Percentiles rank a stretch among this genome's conserved stretches.
Evolutionary conservation across 2,113 vertebrate genomes (phyloP).

Genomic region (Lagopus muta): DNA sequence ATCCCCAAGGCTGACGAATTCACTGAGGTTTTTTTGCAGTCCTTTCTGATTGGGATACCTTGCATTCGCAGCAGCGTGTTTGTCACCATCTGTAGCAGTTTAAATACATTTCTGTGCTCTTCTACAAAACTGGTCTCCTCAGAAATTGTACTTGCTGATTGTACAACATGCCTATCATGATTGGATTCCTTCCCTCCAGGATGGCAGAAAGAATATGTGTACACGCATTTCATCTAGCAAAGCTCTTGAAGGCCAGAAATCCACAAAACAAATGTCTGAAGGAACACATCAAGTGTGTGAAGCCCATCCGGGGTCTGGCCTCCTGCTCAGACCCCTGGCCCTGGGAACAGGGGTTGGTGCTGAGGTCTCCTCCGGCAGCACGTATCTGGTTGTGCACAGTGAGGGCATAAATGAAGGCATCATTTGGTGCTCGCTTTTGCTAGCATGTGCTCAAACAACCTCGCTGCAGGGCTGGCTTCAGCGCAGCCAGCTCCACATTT

Average conservation of each 20-base stretch:
- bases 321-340: not conserved
- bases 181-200: not conserved
- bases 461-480: not conserved
- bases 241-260: not conserved
- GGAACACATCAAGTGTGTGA: not conserved
- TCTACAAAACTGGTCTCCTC: not conserved
- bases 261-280: not conserved
- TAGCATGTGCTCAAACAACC: accelerated
- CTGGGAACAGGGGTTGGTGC: not conserved
- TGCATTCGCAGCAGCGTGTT: not conserved
- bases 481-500: not conserved
- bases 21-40: not conserved
- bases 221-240: not conserved
- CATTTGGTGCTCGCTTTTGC: not conserved
- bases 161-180: not conserved
- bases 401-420: no score
- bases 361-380: not conserved
- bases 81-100: not conserved
- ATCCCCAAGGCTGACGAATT: not conserved
- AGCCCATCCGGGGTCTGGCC: not conserved
- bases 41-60: not conserved
- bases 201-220: not conserved
- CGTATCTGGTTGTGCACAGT: not conserved
- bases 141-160: not conserved
- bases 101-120: not conserved